phyloP scores from a whole-genome alignment of 2,888 invertebrate species.

The Escarpia spicata region DNA sequence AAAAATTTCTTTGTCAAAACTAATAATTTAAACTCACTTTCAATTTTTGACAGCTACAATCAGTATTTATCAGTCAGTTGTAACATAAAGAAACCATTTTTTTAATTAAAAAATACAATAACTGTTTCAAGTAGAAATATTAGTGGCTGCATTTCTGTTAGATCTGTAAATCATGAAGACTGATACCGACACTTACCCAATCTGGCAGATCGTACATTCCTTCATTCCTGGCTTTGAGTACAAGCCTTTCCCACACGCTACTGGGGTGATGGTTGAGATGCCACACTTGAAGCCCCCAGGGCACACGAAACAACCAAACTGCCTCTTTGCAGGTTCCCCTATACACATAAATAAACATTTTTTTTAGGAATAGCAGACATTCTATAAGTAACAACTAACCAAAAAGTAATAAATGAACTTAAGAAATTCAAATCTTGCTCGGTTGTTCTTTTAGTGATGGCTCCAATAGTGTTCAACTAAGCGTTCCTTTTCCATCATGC shows the following conservation, averaged over 20 bases:
- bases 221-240: constrained; percentile 54
- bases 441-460: neutral
- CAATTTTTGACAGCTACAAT: no score
- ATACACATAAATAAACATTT: neutral
- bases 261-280: constrained; percentile 50
- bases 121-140: neutral
- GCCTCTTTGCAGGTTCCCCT: constrained; percentile 57
- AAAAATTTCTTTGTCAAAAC: no score
- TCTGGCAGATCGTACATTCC: constrained; percentile 53
- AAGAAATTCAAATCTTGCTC: neutral
- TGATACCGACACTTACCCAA: constrained; percentile 51
- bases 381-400: neutral
- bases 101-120: no score
- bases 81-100: no score
- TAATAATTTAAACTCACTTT: no score
- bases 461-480: neutral
- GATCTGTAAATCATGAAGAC: neutral
- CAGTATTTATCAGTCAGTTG: no score
- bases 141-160: neutral
- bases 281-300: constrained; percentile 57
- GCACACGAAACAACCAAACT: constrained; percentile 57
- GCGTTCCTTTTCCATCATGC: neutral
- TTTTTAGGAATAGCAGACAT: neutral
- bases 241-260: constrained; percentile 50
- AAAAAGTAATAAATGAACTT: neutral